Percentiles rank a stretch among this genome's conserved stretches.
phyloP scores from a whole-genome alignment of 1,140 invertebrate species.

The Sycobia sp. region DNA sequence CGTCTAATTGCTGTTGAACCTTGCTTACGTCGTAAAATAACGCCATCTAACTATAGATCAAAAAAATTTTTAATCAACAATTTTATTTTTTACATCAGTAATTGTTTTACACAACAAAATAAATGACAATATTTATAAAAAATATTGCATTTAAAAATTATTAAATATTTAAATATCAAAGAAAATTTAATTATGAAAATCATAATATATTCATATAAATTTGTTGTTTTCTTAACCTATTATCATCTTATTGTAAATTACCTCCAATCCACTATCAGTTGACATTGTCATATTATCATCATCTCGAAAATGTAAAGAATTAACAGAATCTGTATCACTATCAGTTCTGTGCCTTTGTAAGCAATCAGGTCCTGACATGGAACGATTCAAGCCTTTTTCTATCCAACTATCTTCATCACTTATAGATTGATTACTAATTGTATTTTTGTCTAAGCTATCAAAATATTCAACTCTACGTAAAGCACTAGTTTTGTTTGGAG shows the following conservation, averaged over 20 bases:
- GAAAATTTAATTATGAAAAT: not conserved
- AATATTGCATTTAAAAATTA: conserved; percentile 6
- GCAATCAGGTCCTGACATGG: conserved; percentile 73
- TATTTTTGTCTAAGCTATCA: conserved; percentile 59
- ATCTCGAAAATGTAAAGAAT: conserved; percentile 56
- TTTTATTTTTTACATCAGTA: too few relatives aligned
- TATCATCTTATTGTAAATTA: conserved; percentile 29
- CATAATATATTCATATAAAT: too few relatives aligned
- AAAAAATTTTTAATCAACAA: not conserved
- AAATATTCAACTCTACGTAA: conserved; percentile 55
- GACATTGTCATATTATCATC: conserved; percentile 62
- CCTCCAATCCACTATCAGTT: conserved; percentile 60
- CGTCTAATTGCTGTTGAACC: conserved; percentile 75
- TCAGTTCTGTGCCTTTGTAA: conserved; percentile 61
- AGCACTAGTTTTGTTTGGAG: conserved; percentile 54
- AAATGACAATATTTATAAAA: not conserved
- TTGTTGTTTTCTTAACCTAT: too few relatives aligned
- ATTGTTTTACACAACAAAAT: too few relatives aligned
- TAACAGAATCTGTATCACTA: conserved; percentile 57
- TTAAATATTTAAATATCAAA: conserved; percentile 3
- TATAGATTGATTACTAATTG: conserved; percentile 53
- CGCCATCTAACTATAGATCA: conserved; percentile 49
- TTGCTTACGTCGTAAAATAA: conserved; percentile 56
- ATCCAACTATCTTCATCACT: conserved; percentile 61
- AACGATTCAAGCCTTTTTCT: conserved; percentile 67